phyloP scores from a whole-genome alignment of 2,113 vertebrate species.

The Myiagra hebetior region DNA sequence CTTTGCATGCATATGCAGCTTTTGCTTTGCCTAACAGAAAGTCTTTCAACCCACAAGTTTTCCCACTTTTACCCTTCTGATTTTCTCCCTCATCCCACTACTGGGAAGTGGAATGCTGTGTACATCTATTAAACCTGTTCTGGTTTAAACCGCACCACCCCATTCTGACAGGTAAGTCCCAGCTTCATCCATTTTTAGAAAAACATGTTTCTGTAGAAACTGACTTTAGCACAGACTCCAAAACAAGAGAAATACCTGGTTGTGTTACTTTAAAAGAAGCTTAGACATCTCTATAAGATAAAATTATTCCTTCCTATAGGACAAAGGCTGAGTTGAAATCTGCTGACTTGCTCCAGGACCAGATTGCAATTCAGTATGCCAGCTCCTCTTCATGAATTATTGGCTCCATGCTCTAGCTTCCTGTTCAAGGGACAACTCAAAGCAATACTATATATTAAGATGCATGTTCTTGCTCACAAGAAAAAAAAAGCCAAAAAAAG shows the following conservation, averaged over 20 bases:
- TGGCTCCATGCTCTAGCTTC: background rate
- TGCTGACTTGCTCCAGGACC: background rate
- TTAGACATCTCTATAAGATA: background rate
- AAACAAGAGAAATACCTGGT: background rate
- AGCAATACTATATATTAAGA: background rate
- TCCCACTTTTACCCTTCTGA: background rate
- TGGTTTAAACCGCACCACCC: background rate
- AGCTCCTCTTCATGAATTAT: background rate
- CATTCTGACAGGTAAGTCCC: background rate
- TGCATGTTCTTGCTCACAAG: background rate
- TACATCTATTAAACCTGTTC: background rate
- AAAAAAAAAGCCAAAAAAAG: background rate
- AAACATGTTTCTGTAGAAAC: background rate
- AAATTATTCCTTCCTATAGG: background rate
- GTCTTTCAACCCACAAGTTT: background rate
- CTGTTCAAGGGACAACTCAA: background rate
- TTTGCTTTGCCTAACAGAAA: background rate
- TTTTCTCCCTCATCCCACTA: background rate
- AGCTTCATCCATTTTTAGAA: background rate
- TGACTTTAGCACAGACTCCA: background rate
- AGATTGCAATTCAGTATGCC: background rate
- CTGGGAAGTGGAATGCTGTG: background rate
- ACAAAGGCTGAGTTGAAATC: background rate
- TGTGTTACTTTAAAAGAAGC: background rate
- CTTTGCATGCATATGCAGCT: background rate